A percentile compares a stretch with the other conserved stretches of the same genome.
Evolutionary conservation across 2,113 vertebrate genomes (phyloP).

Genomic region (Mystacornis crossleyi): DNA sequence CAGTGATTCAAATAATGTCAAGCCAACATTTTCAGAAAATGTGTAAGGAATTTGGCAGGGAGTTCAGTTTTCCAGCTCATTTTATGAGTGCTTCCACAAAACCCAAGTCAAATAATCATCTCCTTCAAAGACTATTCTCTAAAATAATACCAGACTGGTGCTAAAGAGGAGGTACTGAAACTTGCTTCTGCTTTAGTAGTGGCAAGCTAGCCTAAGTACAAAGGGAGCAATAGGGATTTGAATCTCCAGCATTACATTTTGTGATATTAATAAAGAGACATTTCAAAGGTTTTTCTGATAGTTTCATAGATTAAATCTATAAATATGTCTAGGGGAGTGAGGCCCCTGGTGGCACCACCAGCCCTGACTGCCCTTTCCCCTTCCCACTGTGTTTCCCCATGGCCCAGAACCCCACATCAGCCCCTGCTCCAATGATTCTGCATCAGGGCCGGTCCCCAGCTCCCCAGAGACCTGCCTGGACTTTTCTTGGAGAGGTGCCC

Average conservation of each 20-base stretch:
- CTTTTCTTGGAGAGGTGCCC: neutral
- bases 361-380: neutral
- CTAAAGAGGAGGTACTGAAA: neutral
- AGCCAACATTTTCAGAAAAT: constrained; percentile 24
- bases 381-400: fast-evolving
- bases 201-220: neutral
- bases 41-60: neutral
- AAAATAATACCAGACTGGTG: neutral
- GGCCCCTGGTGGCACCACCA: neutral
- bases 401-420: neutral
- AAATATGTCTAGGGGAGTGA: neutral
- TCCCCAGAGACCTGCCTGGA: neutral
- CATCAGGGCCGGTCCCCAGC: neutral
- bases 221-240: neutral
- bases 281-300: neutral
- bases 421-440: neutral
- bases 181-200: neutral
- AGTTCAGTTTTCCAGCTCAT: neutral
- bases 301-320: neutral
- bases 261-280: neutral
- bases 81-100: neutral
- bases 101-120: neutral
- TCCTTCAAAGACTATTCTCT: neutral
- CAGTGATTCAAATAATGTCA: constrained; percentile 30
- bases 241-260: neutral